Conservation (phyloP, 2,113 vertebrate species). For the Ptychochromis oligacanthus region DNA sequence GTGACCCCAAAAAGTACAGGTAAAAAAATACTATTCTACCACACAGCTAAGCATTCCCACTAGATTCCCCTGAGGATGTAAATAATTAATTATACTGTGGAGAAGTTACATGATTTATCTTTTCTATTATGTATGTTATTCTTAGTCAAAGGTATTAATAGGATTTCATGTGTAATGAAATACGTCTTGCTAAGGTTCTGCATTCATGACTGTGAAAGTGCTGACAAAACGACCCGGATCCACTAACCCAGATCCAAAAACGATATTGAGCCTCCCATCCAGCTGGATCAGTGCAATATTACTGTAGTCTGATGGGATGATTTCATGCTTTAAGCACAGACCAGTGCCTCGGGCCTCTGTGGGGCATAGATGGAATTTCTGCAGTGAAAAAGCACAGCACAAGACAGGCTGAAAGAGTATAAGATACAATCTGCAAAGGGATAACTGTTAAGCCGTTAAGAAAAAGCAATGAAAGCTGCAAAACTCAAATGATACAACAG, state of each 20-base stretch:
- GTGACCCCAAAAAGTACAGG: conserved; percentile 96
- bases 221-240: conserved; percentile 57
- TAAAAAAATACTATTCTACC: conserved; percentile 52
- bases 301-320: conserved; percentile 50
- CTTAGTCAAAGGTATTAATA: neutral
- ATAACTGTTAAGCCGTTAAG: neutral
- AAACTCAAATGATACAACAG: neutral
- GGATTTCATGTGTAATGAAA: neutral
- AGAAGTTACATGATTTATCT: conserved; percentile 4
- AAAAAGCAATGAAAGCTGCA: neutral
- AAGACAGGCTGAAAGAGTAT: conserved; percentile 18
- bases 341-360: conserved; percentile 42
- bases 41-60: neutral
- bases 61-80: conserved; percentile 5
- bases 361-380: conserved; percentile 30
- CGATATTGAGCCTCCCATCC: conserved; percentile 24
- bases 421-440: conserved; percentile 27
- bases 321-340: conserved; percentile 64
- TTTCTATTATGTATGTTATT: neutral
- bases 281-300: conserved; percentile 41
- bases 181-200: neutral
- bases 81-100: neutral
- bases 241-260: conserved; percentile 55
- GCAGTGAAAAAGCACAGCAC: conserved; percentile 30
- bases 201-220: conserved; percentile 18